Percentiles rank a stretch among this genome's conserved stretches.
phyloP scores from a whole-genome alignment of 2,113 vertebrate species.

The Ahaetulla prasina region DNA sequence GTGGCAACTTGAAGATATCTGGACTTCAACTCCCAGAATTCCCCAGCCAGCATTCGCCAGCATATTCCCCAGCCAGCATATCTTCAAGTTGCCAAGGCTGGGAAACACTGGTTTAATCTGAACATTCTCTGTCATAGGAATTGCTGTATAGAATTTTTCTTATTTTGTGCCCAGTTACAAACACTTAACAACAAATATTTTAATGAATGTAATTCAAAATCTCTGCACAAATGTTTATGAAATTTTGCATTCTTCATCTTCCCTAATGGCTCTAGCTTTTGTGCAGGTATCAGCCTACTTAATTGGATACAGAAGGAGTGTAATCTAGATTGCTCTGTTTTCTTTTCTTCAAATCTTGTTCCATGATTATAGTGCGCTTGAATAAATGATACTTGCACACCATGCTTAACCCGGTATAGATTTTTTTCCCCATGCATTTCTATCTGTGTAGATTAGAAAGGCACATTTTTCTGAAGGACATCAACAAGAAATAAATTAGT shows the following conservation, averaged over 20 bases:
- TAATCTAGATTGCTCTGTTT: not conserved
- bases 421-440: not conserved
- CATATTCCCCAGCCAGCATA: no score
- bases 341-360: not conserved
- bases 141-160: not conserved
- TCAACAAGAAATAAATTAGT: not conserved
- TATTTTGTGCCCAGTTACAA: not conserved
- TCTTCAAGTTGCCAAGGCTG: no score
- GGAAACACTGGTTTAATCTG: not conserved
- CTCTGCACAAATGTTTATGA: not conserved
- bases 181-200: not conserved
- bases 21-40: no score
- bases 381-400: not conserved
- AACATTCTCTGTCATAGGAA: not conserved
- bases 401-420: not conserved
- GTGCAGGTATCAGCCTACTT: not conserved
- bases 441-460: not conserved
- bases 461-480: not conserved
- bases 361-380: not conserved
- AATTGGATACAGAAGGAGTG: not conserved
- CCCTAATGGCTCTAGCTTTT: not conserved
- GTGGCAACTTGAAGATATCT: no score
- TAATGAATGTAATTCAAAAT: not conserved
- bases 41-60: no score
- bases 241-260: not conserved